Conservation (phyloP, 2,888 invertebrate genomes). For the Stenodema calcarata region DNA sequence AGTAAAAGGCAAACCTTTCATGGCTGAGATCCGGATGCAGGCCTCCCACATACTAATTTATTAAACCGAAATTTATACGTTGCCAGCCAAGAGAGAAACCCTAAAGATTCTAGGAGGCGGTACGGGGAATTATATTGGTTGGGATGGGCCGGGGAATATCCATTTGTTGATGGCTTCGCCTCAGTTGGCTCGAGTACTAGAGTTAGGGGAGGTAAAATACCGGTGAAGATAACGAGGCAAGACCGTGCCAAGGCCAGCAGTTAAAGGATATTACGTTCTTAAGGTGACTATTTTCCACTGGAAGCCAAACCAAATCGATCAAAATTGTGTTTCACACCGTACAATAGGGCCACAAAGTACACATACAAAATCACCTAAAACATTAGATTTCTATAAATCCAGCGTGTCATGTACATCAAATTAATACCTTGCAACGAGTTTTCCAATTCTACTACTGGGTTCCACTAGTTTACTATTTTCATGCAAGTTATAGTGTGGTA, state of each 20-base stretch:
- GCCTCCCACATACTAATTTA: not conserved
- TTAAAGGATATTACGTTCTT: not conserved
- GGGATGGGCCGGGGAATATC: not conserved
- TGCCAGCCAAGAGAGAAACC: not conserved
- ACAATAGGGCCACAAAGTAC: no score
- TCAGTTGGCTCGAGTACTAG: not conserved
- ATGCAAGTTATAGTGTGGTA: no score
- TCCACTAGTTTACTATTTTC: no score
- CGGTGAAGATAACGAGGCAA: not conserved
- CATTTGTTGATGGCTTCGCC: not conserved
- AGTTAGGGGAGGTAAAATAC: not conserved
- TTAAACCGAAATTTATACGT: constrained; percentile 4
- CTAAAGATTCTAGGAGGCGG: not conserved
- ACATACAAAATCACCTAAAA: no score
- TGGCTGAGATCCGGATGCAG: not conserved
- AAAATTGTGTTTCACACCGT: no score
- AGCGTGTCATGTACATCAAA: no score
- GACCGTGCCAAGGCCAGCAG: not conserved
- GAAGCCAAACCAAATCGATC: no score
- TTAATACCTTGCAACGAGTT: no score
- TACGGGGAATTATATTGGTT: not conserved
- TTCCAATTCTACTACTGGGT: no score
- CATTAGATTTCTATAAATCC: no score
- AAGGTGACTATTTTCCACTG: not conserved
- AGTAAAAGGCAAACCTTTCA: constrained; percentile 6